Conservation (phyloP, 2,797 vertebrate genomes). For the Arrhamphus sclerolepis region DNA sequence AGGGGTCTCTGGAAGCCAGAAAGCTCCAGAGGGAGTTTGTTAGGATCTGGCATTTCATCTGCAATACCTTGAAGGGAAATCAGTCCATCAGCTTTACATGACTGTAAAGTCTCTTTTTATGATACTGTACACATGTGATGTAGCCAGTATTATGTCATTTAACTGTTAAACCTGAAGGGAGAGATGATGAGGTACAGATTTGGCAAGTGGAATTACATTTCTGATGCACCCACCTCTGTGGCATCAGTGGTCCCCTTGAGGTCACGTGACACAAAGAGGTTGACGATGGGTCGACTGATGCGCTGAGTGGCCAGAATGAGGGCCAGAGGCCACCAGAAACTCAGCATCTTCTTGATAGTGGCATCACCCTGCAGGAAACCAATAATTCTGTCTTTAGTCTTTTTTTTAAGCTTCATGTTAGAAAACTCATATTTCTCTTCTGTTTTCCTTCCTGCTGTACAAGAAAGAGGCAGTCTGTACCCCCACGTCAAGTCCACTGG, state of each 20-base stretch:
- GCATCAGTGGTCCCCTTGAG: conserved; percentile 89
- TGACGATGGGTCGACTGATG: conserved; percentile 97
- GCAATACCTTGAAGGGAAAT: conserved; percentile 49
- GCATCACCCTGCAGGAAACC: conserved; percentile 87
- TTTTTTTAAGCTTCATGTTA: no score
- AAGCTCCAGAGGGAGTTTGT: conserved; percentile 68
- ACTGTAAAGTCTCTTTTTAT: conserved; percentile 18
- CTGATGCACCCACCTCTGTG: conserved; percentile 85
- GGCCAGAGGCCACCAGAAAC: conserved; percentile 98
- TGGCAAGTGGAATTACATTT: no score
- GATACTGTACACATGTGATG: background rate
- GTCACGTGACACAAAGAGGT: conserved; percentile 98
- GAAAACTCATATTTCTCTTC: no score
- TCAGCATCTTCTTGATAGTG: conserved; percentile 95
- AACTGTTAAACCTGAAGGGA: background rate
- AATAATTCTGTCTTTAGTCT: background rate
- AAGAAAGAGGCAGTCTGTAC: conserved; percentile 71
- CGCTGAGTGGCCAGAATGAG: conserved; percentile 96
- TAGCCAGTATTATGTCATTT: background rate
- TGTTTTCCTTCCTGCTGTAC: no score
- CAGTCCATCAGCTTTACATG: conserved; percentile 17
- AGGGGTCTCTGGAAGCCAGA: conserved; percentile 61
- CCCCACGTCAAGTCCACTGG: conserved; percentile 91
- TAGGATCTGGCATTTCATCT: conserved; percentile 52
- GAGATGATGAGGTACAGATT: background rate